A percentile compares a stretch with the other conserved stretches of the same genome.
These are phyloP conservation scores for Uromys caudimaculatus DNA, from an alignment of 2,797 vertebrate species.

Conservation along the genomic window DNA sequence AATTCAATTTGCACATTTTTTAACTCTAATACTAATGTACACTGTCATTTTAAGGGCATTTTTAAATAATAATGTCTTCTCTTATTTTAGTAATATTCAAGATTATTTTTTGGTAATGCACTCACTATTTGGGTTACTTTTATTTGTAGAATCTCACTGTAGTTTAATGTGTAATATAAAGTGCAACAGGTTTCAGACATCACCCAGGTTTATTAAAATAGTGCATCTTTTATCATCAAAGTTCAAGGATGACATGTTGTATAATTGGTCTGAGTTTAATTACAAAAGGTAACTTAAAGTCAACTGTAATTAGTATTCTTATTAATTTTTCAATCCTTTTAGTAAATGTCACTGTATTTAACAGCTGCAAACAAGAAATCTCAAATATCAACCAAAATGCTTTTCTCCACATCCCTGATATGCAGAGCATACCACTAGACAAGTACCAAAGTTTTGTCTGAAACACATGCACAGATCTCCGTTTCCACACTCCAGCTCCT, in stretches of 20 bases:
- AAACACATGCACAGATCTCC: background rate
- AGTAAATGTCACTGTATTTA: background rate
- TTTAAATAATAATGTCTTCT: background rate
- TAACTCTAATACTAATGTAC: background rate
- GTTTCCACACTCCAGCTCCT: background rate
- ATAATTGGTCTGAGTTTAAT: background rate
- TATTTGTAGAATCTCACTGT: background rate
- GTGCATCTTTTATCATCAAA: background rate
- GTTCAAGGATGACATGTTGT: background rate
- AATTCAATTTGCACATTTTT: background rate
- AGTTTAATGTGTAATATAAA: background rate
- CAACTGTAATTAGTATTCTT: background rate
- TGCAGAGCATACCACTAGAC: background rate
- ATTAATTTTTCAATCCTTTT: background rate
- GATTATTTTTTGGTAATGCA: background rate
- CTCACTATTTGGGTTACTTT: background rate
- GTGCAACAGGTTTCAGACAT: background rate
- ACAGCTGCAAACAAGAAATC: background rate
- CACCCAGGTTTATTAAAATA: background rate
- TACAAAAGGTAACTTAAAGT: background rate
- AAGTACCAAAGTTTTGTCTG: background rate
- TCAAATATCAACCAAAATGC: background rate
- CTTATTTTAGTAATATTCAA: background rate
- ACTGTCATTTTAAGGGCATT: background rate
- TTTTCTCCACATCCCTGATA: background rate